These are phyloP conservation scores for Ischnus inquisitorius DNA, from an alignment of 2,888 invertebrate species.

Conservation along the genomic window DNA sequence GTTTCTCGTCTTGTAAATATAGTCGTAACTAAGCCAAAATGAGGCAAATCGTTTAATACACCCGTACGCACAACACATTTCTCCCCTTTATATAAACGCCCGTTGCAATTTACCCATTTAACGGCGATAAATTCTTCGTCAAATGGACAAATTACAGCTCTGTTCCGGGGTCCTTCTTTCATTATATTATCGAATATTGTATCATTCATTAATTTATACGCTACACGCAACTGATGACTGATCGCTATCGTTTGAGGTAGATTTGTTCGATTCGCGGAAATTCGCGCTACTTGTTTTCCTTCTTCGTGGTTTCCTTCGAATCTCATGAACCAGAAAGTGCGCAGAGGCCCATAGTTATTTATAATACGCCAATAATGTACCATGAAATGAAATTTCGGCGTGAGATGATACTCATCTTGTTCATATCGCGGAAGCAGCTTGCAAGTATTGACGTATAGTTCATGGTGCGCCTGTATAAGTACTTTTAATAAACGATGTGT, in stretches of 20 bases:
- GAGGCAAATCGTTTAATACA: slow-evolving; percentile 20
- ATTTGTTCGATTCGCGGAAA: no score
- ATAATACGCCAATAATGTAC: slow-evolving; percentile 43
- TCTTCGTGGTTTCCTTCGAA: slow-evolving; percentile 54
- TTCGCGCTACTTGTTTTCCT: slow-evolving; percentile 45
- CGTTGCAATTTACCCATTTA: slow-evolving; percentile 38
- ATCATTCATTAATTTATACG: slow-evolving; percentile 33
- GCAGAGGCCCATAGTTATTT: slow-evolving; percentile 20
- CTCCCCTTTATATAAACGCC: slow-evolving; percentile 37
- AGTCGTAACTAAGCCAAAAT: slow-evolving; percentile 16
- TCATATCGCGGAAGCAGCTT: slow-evolving; percentile 21
- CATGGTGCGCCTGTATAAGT: slow-evolving; percentile 53
- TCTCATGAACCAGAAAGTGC: slow-evolving; percentile 57
- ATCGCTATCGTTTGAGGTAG: slow-evolving; percentile 45
- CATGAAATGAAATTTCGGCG: slow-evolving; percentile 56
- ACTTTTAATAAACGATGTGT: slow-evolving; percentile 44
- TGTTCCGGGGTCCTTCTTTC: neutral
- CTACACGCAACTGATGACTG: slow-evolving; percentile 50
- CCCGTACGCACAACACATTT: slow-evolving; percentile 21
- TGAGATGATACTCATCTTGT: slow-evolving; percentile 24
- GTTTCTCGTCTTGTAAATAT: neutral
- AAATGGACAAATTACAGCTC: slow-evolving; percentile 21
- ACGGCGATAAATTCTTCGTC: neutral
- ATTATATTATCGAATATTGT: neutral
- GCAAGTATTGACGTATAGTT: slow-evolving; percentile 45